A percentile compares a stretch with the other conserved stretches of the same genome.
These are phyloP conservation scores for Emydura subglobosa DNA, from an alignment of 2,113 vertebrate genomes.

Conservation along the genomic window DNA sequence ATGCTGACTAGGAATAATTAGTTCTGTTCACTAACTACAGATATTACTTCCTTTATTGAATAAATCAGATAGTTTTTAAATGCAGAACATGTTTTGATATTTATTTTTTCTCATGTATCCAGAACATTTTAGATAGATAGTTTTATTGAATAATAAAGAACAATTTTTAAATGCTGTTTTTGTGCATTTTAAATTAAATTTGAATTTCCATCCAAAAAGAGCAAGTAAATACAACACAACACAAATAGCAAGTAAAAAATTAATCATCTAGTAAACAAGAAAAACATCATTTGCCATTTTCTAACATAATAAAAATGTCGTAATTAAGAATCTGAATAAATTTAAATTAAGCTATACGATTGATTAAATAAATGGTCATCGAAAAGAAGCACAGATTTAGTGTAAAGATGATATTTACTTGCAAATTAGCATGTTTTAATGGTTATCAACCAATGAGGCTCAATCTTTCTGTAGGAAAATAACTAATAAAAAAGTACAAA, in stretches of 20 bases:
- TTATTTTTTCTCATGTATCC: too few species aligned
- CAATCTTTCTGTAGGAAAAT: too few species aligned
- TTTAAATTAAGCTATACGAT: neutral
- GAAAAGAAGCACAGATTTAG: neutral
- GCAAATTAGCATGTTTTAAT: neutral
- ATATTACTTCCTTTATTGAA: too few species aligned
- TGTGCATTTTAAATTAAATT: neutral
- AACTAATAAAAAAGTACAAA: too few species aligned
- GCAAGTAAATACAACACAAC: neutral
- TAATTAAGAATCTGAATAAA: neutral
- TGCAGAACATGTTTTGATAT: too few species aligned
- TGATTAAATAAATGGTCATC: neutral
- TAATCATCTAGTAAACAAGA: neutral
- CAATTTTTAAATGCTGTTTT: neutral
- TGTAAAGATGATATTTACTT: neutral
- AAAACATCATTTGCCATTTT: neutral
- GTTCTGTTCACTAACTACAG: too few species aligned
- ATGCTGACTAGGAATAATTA: too few species aligned
- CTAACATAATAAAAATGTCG: neutral
- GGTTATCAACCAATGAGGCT: too few species aligned
- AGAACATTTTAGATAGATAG: too few species aligned
- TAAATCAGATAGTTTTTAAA: too few species aligned
- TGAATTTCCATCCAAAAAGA: neutral
- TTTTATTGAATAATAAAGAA: neutral
- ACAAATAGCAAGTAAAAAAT: neutral